These are phyloP conservation scores for Teinopalpus imperialis DNA, from an alignment of 2,888 invertebrate genomes.

Conservation along the genomic window DNA sequence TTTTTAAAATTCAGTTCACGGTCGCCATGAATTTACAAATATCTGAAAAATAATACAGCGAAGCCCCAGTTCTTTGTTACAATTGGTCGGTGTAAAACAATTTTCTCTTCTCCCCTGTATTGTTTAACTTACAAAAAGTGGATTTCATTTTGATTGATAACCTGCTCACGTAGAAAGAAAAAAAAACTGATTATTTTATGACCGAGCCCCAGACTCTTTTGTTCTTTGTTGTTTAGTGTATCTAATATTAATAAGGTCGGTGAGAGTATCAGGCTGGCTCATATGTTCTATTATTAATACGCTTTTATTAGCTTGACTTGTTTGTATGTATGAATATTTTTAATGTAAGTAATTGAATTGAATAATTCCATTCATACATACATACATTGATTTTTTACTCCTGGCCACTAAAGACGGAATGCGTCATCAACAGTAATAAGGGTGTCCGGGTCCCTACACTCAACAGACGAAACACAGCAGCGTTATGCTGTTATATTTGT, in stretches of 20 bases:
- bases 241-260: neutral
- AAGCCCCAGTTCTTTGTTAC: slow-evolving; percentile 10
- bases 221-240: neutral
- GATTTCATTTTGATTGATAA: slow-evolving; percentile 16
- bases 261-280: no score
- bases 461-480: no score
- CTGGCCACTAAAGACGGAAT: no score
- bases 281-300: no score
- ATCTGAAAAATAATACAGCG: slow-evolving; percentile 8
- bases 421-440: no score
- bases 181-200: slow-evolving; percentile 13
- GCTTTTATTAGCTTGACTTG: no score
- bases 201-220: neutral
- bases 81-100: slow-evolving; percentile 17
- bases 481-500: no score
- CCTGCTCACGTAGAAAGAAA: slow-evolving; percentile 10
- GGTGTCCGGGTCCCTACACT: no score
- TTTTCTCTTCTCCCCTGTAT: slow-evolving; percentile 1
- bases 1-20: slow-evolving; percentile 8
- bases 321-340: no score
- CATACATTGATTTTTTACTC: no score
- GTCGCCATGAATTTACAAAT: slow-evolving; percentile 9
- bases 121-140: slow-evolving; percentile 16
- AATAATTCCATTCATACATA: no score
- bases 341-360: no score